phyloP scores from a whole-genome alignment of 2,113 vertebrate species.

The Echinops telfairi region DNA sequence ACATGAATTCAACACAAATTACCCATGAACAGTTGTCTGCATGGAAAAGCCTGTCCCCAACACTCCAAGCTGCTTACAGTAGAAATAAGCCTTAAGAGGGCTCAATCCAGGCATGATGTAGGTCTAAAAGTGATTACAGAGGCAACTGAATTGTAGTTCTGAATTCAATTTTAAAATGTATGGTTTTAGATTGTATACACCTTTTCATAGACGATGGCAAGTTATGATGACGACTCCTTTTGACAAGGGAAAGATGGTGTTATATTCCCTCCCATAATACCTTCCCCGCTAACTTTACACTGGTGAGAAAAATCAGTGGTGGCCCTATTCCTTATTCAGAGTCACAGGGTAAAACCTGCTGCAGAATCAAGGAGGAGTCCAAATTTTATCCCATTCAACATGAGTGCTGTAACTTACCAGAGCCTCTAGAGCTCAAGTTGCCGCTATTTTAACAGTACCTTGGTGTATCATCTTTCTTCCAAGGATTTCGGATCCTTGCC shows the following conservation, averaged over 20 bases:
- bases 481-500: slow-evolving; percentile 18
- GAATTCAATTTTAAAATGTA: slow-evolving; percentile 7
- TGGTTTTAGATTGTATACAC: neutral
- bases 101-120: neutral
- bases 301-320: too few relatives aligned
- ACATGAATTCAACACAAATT: slow-evolving; percentile 19
- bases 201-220: neutral
- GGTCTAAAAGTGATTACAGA: neutral
- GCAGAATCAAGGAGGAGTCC: neutral
- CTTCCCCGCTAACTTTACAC: too few relatives aligned
- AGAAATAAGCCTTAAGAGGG: neutral
- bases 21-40: neutral
- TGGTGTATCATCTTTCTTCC: slow-evolving; percentile 18
- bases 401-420: neutral
- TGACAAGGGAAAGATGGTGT: slow-evolving; percentile 35
- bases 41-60: neutral
- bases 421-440: neutral
- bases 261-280: slow-evolving; percentile 31
- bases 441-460: slow-evolving; percentile 28
- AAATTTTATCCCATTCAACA: neutral
- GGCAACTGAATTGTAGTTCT: neutral
- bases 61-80: neutral
- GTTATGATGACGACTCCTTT: neutral
- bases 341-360: too few relatives aligned
- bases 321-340: too few relatives aligned